Evolutionary conservation across 2,888 invertebrate genomes (phyloP).

Genomic region (Podabrus alpinus): DNA sequence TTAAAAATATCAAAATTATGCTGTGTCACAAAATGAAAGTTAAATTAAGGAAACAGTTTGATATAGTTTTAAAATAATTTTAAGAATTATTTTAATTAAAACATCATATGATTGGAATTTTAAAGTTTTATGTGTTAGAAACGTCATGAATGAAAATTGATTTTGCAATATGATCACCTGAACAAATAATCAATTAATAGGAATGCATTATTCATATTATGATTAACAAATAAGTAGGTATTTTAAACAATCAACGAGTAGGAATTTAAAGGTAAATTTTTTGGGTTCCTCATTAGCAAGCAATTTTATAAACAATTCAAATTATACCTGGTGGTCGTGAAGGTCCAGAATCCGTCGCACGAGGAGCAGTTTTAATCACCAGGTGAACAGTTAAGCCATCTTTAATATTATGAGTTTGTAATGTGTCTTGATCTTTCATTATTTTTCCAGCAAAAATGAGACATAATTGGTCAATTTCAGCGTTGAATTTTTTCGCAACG

Average conservation of each 20-base stretch:
- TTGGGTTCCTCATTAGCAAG: background rate
- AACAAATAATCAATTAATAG: background rate
- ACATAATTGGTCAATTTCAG: conserved; percentile 86
- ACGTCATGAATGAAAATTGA: background rate
- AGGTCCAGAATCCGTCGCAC: conserved; percentile 57
- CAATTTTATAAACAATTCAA: background rate
- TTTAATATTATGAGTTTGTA: conserved; percentile 87
- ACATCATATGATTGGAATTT: background rate
- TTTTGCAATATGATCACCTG: background rate
- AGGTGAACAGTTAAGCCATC: conserved; percentile 95
- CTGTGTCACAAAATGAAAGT: background rate
- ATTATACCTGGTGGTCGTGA: conserved; percentile 44
- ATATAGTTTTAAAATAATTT: background rate
- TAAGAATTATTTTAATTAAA: background rate
- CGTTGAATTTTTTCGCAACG: conserved; percentile 81
- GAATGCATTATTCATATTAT: background rate
- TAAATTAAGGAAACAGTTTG: background rate
- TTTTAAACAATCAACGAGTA: background rate
- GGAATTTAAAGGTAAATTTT: background rate
- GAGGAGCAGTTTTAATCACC: conserved; percentile 81
- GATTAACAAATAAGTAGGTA: background rate
- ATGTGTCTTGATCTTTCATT: conserved; percentile 90
- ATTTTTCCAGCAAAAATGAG: conserved; percentile 98
- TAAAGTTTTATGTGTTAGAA: background rate
- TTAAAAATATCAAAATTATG: background rate